These are phyloP conservation scores for Oncopodura yosiiana DNA, from an alignment of 1,140 invertebrate genomes.

Conservation along the genomic window DNA sequence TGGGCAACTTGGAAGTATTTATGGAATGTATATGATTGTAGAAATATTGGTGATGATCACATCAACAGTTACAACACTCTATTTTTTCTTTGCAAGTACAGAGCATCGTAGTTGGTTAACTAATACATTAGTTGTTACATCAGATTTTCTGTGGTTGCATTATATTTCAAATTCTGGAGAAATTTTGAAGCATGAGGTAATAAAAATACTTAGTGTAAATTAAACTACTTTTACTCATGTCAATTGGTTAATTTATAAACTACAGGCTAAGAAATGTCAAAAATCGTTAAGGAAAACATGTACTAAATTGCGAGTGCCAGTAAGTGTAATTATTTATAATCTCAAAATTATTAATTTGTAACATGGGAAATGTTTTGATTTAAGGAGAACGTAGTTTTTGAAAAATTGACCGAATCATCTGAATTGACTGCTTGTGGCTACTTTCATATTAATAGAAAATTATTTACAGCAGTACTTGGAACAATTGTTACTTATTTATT, in stretches of 20 bases:
- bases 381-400: neutral
- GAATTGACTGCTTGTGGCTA: conserved; percentile 1
- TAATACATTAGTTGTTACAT: no score
- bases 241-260: no score
- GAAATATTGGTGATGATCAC: no score
- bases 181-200: conserved; percentile 4
- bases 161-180: conserved; percentile 6
- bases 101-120: no score
- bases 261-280: neutral
- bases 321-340: neutral
- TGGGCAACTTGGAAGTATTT: no score
- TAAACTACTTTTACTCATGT: no score
- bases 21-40: no score
- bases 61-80: no score
- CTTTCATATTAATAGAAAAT: conserved; percentile 4
- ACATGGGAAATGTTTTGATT: neutral
- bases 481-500: conserved; percentile 1
- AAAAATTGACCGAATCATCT: neutral
- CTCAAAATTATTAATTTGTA: no score
- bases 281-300: neutral
- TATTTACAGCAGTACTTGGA: neutral
- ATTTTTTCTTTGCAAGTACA: no score
- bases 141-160: no score
- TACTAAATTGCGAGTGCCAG: neutral
- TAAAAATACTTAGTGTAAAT: no score